These are phyloP conservation scores for Pandion haliaetus DNA, from an alignment of 2,113 vertebrate genomes.

Conservation along the genomic window DNA sequence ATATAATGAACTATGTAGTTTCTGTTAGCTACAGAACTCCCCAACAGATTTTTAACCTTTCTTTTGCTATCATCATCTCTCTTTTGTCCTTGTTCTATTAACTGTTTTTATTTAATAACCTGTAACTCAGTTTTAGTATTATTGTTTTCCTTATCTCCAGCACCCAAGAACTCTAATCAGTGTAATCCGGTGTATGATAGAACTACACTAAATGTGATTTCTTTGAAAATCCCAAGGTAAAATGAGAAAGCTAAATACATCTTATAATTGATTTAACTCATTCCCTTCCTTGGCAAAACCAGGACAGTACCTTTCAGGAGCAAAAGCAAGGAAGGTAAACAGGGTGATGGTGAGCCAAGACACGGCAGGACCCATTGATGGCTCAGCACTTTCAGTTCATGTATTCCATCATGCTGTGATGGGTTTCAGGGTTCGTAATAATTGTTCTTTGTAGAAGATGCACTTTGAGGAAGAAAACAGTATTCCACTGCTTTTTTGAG, in stretches of 20 bases:
- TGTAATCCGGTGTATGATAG: background rate
- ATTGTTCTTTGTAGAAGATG: background rate
- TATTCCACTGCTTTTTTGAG: background rate
- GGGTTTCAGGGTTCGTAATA: background rate
- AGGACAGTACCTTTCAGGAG: background rate
- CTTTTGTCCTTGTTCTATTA: background rate
- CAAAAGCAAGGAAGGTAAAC: background rate
- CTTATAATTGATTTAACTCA: background rate
- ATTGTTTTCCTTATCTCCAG: slow-evolving; percentile 15
- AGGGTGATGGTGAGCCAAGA: no score
- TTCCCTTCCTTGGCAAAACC: background rate
- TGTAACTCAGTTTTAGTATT: background rate
- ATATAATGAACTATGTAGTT: background rate
- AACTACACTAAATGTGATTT: background rate
- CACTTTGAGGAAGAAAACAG: background rate
- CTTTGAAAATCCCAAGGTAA: background rate
- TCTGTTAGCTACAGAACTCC: background rate
- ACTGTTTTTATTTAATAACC: slow-evolving; percentile 7
- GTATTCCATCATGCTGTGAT: accelerated
- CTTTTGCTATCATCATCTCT: background rate
- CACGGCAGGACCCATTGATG: accelerated
- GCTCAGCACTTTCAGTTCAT: background rate
- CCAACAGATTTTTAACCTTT: background rate
- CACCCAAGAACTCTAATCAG: background rate
- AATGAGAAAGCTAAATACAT: background rate